These are phyloP conservation scores for Ennomos fuscantarius DNA, from an alignment of 2,888 invertebrate species.

Conservation along the genomic window DNA sequence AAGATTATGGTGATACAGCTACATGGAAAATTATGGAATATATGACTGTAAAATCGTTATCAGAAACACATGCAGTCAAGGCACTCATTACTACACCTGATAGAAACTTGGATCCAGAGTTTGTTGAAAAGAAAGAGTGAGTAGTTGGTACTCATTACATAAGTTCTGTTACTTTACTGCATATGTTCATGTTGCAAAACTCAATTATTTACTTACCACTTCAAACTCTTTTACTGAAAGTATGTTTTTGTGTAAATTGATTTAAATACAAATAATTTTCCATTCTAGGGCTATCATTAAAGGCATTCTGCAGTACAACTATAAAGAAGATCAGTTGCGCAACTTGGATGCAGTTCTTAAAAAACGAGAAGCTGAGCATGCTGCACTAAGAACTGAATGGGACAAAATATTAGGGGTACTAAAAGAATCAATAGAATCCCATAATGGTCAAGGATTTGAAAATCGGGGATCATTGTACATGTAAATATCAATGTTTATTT, in stretches of 20 bases:
- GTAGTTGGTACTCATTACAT: slow-evolving; percentile 29
- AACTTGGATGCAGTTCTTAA: slow-evolving; percentile 45
- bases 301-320: slow-evolving; percentile 47
- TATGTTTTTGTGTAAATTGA: no score
- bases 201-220: no score
- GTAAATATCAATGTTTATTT: slow-evolving; percentile 45
- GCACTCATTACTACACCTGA: slow-evolving; percentile 52
- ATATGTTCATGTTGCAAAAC: no score
- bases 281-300: slow-evolving; percentile 57
- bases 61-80: slow-evolving; percentile 59
- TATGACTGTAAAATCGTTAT: slow-evolving; percentile 56
- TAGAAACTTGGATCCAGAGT: slow-evolving; percentile 49
- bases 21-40: slow-evolving; percentile 61
- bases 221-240: no score
- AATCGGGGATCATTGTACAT: slow-evolving; percentile 48
- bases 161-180: no score
- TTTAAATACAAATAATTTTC: slow-evolving; percentile 26
- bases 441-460: slow-evolving; percentile 39
- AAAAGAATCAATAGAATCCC: slow-evolving; percentile 40
- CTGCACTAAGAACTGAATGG: slow-evolving; percentile 52
- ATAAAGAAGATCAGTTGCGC: slow-evolving; percentile 51
- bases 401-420: slow-evolving; percentile 50
- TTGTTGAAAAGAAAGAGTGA: slow-evolving; percentile 64
- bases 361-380: slow-evolving; percentile 51
- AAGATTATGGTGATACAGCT: slow-evolving; percentile 57